Conservation (phyloP, 2,113 vertebrate species). For the Xenopus laevis region DNA sequence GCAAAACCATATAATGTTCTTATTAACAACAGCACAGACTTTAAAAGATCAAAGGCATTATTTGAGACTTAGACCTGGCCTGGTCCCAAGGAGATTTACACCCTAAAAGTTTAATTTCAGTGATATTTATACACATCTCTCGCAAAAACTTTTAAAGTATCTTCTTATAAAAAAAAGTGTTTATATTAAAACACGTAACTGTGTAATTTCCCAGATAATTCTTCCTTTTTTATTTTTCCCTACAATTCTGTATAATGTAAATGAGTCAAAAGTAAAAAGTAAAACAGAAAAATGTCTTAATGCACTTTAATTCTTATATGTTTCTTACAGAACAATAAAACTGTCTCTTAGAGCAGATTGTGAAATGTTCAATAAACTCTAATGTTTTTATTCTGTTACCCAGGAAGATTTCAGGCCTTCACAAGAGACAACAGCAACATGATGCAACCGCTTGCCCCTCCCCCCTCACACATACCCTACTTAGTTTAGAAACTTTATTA, state of each 20-base stretch:
- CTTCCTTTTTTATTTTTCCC: too few species aligned
- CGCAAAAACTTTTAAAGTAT: background rate
- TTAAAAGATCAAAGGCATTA: constrained; percentile 4
- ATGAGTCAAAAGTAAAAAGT: too few species aligned
- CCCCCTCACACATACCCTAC: background rate
- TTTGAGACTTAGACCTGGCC: background rate
- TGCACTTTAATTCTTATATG: too few species aligned
- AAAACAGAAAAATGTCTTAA: too few species aligned
- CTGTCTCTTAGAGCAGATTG: background rate
- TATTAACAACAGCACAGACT: constrained; percentile 1
- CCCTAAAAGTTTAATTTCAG: background rate
- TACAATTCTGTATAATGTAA: too few species aligned
- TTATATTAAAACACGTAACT: too few species aligned
- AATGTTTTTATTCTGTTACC: background rate
- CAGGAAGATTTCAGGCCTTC: background rate
- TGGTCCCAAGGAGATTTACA: background rate
- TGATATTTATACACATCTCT: background rate
- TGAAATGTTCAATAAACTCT: background rate
- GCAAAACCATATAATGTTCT: background rate
- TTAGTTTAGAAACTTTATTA: constrained; percentile 57
- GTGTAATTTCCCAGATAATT: too few species aligned
- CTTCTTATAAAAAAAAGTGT: background rate
- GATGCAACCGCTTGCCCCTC: background rate
- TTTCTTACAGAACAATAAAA: background rate
- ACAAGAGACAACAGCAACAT: background rate